These are phyloP conservation scores for Chaunax sp. DNA, from an alignment of 2,797 vertebrate genomes.

Conservation along the genomic window DNA sequence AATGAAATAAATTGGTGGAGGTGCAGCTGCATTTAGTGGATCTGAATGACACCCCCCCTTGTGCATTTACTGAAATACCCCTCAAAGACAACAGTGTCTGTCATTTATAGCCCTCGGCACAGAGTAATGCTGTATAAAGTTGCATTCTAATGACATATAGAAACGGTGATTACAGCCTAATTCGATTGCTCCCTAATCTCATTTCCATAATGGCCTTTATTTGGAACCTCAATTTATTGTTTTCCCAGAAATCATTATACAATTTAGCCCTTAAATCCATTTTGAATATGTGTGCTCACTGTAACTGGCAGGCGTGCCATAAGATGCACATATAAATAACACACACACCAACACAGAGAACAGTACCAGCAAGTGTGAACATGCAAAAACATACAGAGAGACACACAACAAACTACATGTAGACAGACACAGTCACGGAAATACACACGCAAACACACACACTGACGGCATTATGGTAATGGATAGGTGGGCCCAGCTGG, in stretches of 20 bases:
- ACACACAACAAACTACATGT: conserved; percentile 35
- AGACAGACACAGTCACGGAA: conserved; percentile 33
- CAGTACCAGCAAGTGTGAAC: conserved; percentile 41
- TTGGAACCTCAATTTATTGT: conserved; percentile 86
- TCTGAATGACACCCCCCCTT: conserved; percentile 67
- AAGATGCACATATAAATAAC: conserved; percentile 53
- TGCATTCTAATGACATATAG: conserved; percentile 87
- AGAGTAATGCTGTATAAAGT: conserved; percentile 82
- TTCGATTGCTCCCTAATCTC: conserved; percentile 86
- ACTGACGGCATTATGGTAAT: conserved; percentile 81
- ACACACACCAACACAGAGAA: conserved; percentile 42
- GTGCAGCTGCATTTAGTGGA: conserved; percentile 63
- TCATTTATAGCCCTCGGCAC: conserved; percentile 79
- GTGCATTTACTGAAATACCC: conserved; percentile 77
- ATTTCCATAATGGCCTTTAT: conserved; percentile 87
- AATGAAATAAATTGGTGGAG: conserved; percentile 67
- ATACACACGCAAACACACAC: conserved; percentile 34
- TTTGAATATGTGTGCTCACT: conserved; percentile 80
- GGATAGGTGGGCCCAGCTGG: conserved; percentile 83
- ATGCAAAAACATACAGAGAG: conserved; percentile 24
- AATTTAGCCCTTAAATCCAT: conserved; percentile 85
- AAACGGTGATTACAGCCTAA: conserved; percentile 85
- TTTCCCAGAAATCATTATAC: conserved; percentile 87
- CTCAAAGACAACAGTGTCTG: conserved; percentile 79
- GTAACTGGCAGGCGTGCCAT: conserved; percentile 52